Evolutionary conservation across 2,113 vertebrate species (phyloP).

Genomic region (Anolis sagrei): DNA sequence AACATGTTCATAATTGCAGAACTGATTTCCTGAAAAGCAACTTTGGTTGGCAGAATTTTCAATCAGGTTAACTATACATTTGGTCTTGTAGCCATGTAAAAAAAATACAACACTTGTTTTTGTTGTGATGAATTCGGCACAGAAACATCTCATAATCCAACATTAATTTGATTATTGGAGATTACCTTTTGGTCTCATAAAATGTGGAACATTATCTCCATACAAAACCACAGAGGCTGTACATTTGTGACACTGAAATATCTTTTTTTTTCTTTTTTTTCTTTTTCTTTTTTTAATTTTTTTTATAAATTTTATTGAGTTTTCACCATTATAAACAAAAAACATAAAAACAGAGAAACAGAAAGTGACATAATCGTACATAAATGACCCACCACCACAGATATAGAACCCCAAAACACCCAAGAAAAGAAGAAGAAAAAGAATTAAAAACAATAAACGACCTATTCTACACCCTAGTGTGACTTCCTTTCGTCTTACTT

Average conservation of each 20-base stretch:
- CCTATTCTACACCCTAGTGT: too few species aligned
- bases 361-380: too few species aligned
- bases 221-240: slow-evolving; percentile 20
- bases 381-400: too few species aligned
- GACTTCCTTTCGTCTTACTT: too few species aligned
- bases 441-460: too few species aligned
- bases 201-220: slow-evolving; percentile 33
- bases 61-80: neutral
- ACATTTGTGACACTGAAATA: slow-evolving; percentile 30
- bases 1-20: neutral
- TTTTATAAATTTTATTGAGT: too few species aligned
- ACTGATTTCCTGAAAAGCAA: neutral
- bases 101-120: neutral
- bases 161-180: neutral
- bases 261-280: too few species aligned
- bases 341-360: too few species aligned
- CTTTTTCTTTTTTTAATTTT: too few species aligned
- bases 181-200: neutral
- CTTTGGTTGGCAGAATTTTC: neutral
- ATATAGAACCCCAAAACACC: too few species aligned
- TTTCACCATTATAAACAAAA: too few species aligned
- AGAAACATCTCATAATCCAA: neutral
- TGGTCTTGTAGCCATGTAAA: neutral
- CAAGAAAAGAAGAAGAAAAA: too few species aligned
- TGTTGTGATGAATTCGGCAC: neutral